Conservation (phyloP, 2,888 invertebrate genomes). For the Ptilodon capucinus region DNA sequence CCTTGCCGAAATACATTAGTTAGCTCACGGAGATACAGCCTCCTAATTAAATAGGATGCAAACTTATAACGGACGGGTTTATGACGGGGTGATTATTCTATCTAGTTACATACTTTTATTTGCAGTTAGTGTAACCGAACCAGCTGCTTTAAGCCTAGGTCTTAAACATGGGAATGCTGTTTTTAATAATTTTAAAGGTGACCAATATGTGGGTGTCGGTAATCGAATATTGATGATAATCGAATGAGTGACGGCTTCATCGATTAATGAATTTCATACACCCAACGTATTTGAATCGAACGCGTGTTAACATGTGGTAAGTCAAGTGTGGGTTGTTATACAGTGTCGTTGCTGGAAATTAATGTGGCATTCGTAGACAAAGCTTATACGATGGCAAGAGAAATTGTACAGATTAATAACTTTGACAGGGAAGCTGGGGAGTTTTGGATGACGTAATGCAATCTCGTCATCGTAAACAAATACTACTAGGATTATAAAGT, state of each 20-base stretch:
- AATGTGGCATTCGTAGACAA: constrained; percentile 25
- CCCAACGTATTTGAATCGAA: constrained; percentile 9
- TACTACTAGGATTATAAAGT: no score
- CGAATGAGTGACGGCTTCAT: constrained; percentile 6
- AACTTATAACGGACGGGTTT: constrained; percentile 32
- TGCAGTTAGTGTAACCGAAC: constrained; percentile 18
- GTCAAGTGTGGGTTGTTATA: constrained; percentile 12
- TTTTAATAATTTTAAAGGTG: constrained; percentile 4
- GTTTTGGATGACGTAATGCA: constrained; percentile 20
- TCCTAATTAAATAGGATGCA: constrained; percentile 19
- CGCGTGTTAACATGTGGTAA: constrained; percentile 23
- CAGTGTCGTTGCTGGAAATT: constrained; percentile 34
- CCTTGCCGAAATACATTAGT: constrained; percentile 33
- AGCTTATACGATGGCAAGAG: constrained; percentile 19
- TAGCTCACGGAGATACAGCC: constrained; percentile 16
- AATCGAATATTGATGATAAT: constrained; percentile 26
- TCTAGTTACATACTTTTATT: constrained; percentile 24
- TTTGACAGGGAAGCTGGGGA: constrained; percentile 30
- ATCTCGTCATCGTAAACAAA: constrained; percentile 13
- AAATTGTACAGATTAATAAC: constrained; percentile 38
- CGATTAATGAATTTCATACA: constrained; percentile 22
- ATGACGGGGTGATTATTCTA: constrained; percentile 36
- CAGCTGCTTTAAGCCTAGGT: constrained; percentile 14
- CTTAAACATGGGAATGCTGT: constrained; percentile 17
- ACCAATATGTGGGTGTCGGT: constrained; percentile 18